These are phyloP conservation scores for Stomatorhinus walkeri DNA, from an alignment of 2,797 vertebrate species.

Conservation along the genomic window DNA sequence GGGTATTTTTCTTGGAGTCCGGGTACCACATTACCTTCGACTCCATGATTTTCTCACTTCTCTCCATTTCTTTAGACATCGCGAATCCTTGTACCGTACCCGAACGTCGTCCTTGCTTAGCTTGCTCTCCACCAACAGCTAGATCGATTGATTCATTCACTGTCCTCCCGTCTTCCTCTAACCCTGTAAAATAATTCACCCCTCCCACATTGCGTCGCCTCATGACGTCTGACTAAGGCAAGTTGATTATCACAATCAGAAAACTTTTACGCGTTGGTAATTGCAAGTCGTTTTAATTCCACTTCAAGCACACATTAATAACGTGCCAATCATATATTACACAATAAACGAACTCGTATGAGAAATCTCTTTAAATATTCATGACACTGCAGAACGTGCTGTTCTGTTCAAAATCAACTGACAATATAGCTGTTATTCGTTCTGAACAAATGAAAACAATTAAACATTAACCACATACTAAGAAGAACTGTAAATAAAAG, in stretches of 20 bases:
- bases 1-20: slow-evolving; percentile 81
- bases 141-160: slow-evolving; percentile 13
- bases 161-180: slow-evolving; percentile 17
- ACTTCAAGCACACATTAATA: neutral
- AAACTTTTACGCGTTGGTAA: neutral
- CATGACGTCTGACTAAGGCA: neutral
- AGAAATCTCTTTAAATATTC: neutral
- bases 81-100: slow-evolving; percentile 8
- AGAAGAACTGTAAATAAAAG: neutral
- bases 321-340: neutral
- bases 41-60: slow-evolving; percentile 77
- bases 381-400: neutral
- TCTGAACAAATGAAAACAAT: neutral
- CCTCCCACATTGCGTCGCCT: neutral
- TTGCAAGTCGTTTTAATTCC: neutral
- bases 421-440: neutral
- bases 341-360: neutral
- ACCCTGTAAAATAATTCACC: slow-evolving; percentile 33
- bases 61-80: slow-evolving; percentile 66
- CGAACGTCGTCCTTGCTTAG: neutral
- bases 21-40: slow-evolving; percentile 86
- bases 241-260: neutral
- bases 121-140: neutral
- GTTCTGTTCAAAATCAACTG: neutral
- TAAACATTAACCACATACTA: neutral